Evolutionary conservation across 1,140 invertebrate genomes (phyloP).

Genomic region (Leptopilina boulardi): DNA sequence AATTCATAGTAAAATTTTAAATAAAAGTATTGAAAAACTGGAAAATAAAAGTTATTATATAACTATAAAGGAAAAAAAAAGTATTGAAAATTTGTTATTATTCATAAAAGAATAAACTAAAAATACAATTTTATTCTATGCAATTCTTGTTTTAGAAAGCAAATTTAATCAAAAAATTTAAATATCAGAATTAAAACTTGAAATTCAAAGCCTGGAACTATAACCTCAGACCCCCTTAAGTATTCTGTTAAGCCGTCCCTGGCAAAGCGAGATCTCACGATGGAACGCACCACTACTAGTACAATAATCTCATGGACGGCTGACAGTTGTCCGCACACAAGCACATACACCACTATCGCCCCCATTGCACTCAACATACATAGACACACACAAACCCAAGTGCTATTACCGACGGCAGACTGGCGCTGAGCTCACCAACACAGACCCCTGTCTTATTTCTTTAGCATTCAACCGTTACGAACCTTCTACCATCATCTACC

Average conservation of each 20-base stretch:
- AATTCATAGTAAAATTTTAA: neutral
- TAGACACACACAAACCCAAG: slow-evolving; percentile 35
- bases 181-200: slow-evolving; percentile 26
- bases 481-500: slow-evolving; percentile 24
- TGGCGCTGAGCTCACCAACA: slow-evolving; percentile 27
- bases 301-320: slow-evolving; percentile 20
- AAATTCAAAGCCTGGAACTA: neutral
- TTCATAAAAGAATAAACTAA: neutral
- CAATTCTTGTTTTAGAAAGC: neutral
- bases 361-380: slow-evolving; percentile 5
- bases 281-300: slow-evolving; percentile 49
- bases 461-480: slow-evolving; percentile 26
- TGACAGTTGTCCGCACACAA: slow-evolving; percentile 30
- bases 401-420: slow-evolving; percentile 39
- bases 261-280: slow-evolving; percentile 59
- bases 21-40: neutral
- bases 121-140: neutral
- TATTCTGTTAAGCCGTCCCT: neutral
- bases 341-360: slow-evolving; percentile 15
- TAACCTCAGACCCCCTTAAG: slow-evolving; percentile 29
- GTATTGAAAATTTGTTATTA: neutral
- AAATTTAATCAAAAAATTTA: slow-evolving; percentile 13
- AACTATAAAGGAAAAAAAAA: neutral
- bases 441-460: slow-evolving; percentile 17
- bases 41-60: neutral